Percentiles rank a stretch among this genome's conserved stretches.
Conservation (phyloP, 2,888 invertebrate genomes). For the Agrotis segetum region DNA sequence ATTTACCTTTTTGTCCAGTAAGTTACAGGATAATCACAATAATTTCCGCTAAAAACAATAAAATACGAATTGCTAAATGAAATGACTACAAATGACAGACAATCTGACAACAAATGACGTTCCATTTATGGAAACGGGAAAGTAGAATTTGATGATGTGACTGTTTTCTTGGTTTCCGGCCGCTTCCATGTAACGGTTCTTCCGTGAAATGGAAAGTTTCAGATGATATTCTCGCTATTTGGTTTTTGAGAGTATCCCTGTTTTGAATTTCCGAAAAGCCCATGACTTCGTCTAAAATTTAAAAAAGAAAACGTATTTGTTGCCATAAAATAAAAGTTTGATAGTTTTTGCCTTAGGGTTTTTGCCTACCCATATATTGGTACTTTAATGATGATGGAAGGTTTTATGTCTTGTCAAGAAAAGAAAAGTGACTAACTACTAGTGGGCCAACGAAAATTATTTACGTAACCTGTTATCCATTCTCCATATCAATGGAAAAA, state of each 20-base stretch:
- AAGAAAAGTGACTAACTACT: too few species aligned
- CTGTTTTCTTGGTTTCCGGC: conserved; percentile 37
- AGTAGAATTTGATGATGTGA: conserved; percentile 58
- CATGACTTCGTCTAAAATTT: too few species aligned
- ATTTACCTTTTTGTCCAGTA: conserved; percentile 50
- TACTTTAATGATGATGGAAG: too few species aligned
- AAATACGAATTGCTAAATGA: conserved; percentile 35
- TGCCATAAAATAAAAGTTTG: background rate
- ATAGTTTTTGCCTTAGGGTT: too few species aligned
- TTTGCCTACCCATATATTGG: too few species aligned
- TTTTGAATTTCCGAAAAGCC: too few species aligned
- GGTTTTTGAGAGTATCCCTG: too few species aligned
- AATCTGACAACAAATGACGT: conserved; percentile 55
- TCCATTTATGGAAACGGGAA: conserved; percentile 54
- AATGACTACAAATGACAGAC: conserved; percentile 35
- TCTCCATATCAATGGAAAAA: too few species aligned
- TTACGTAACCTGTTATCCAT: too few species aligned
- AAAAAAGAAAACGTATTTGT: background rate
- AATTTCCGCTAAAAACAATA: conserved; percentile 58
- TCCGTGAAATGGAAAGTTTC: conserved; percentile 57
- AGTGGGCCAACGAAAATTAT: too few species aligned
- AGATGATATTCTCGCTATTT: background rate
- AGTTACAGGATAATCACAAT: conserved; percentile 32
- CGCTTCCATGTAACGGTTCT: conserved; percentile 46
- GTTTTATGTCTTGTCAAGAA: too few species aligned